phyloP scores from a whole-genome alignment of 2,797 vertebrate genomes.

The Schizothorax lantsangensis region DNA sequence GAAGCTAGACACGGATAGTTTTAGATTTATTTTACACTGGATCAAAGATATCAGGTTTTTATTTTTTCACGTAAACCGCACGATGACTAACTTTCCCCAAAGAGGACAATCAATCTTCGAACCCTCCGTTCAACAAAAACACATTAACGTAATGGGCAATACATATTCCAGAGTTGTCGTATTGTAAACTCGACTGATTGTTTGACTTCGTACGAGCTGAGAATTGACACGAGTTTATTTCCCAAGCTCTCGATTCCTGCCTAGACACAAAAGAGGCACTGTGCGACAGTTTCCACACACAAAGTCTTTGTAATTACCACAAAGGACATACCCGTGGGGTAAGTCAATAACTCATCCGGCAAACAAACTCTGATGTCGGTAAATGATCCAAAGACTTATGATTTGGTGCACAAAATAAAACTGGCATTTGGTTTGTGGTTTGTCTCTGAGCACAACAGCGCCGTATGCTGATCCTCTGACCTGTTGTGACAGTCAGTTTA shows the following conservation, averaged over 20 bases:
- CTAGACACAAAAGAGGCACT: slow-evolving; percentile 67
- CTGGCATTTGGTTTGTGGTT: slow-evolving; percentile 69
- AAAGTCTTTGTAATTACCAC: slow-evolving; percentile 78
- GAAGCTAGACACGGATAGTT: slow-evolving; percentile 50
- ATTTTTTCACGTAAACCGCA: slow-evolving; percentile 68
- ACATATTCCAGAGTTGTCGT: slow-evolving; percentile 68
- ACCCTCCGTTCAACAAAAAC: slow-evolving; percentile 66
- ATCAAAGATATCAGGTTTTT: slow-evolving; percentile 67
- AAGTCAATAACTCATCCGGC: slow-evolving; percentile 79
- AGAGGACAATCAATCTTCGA: slow-evolving; percentile 70
- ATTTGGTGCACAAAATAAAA: slow-evolving; percentile 61
- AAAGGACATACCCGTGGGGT: slow-evolving; percentile 77
- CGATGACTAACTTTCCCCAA: slow-evolving; percentile 61
- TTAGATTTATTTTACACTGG: slow-evolving; percentile 65
- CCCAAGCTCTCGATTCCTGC: slow-evolving; percentile 40
- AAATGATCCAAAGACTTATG: slow-evolving; percentile 76
- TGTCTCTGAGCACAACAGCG: slow-evolving; percentile 70
- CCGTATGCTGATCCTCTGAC: slow-evolving; percentile 65
- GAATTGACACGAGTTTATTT: slow-evolving; percentile 62
- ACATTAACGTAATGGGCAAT: slow-evolving; percentile 67
- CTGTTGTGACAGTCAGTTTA: slow-evolving; percentile 45
- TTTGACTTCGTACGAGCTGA: slow-evolving; percentile 67
- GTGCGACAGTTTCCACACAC: slow-evolving; percentile 69
- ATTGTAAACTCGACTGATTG: slow-evolving; percentile 60
- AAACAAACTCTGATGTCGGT: slow-evolving; percentile 81